Conservation (phyloP, 2,888 invertebrate species). For the Chrysolina oricalcia region DNA sequence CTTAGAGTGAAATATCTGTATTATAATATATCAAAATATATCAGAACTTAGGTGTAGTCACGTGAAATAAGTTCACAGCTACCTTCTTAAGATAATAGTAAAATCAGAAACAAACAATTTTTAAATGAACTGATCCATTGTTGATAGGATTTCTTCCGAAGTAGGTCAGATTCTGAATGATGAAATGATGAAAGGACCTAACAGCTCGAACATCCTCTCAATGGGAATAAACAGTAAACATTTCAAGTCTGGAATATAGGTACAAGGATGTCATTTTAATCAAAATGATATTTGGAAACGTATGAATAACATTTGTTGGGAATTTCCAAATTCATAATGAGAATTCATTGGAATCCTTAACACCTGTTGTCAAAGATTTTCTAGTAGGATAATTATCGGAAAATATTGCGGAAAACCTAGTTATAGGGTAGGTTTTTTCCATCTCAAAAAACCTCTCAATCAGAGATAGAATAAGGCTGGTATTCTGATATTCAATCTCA, state of each 20-base stretch:
- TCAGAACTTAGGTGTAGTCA: constrained; percentile 6
- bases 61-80: neutral
- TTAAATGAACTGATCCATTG: neutral
- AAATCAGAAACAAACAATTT: neutral
- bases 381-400: neutral
- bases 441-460: neutral
- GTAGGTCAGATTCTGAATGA: neutral
- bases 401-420: neutral
- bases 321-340: too few relatives aligned
- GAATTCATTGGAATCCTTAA: too few relatives aligned
- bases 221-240: neutral
- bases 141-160: neutral
- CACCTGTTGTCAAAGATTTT: neutral
- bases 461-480: constrained; percentile 34
- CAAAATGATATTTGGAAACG: too few relatives aligned
- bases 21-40: constrained; percentile 28
- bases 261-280: neutral
- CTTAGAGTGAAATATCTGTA: constrained; percentile 40
- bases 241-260: constrained; percentile 4
- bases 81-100: neutral
- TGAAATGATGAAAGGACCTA: neutral
- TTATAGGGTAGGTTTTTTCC: neutral
- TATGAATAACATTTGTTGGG: too few relatives aligned
- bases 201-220: too few relatives aligned
- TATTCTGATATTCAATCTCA: constrained; percentile 24